These are phyloP conservation scores for Galerucella calmariensis DNA, from an alignment of 2,888 invertebrate genomes.

Conservation along the genomic window DNA sequence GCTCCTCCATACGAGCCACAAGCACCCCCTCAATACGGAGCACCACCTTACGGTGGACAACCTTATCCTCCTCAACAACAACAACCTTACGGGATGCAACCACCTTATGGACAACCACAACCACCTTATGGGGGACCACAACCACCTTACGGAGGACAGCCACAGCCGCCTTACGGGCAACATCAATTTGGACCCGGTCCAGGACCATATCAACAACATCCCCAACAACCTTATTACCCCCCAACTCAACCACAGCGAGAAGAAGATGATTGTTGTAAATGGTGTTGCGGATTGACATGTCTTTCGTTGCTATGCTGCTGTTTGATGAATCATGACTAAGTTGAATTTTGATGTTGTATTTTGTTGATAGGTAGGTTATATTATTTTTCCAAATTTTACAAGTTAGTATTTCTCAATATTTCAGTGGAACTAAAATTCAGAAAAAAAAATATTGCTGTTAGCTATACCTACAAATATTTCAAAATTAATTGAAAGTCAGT, in stretches of 20 bases:
- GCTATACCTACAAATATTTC: no score
- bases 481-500: no score
- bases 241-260: conserved; percentile 21
- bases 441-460: no score
- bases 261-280: conserved; percentile 43
- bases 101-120: conserved; percentile 34
- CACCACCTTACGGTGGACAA: conserved; percentile 36
- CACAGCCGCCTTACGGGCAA: conserved; percentile 29
- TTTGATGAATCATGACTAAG: conserved; percentile 41
- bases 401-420: neutral
- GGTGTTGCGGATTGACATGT: conserved; percentile 45
- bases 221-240: conserved; percentile 32
- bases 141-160: conserved; percentile 31
- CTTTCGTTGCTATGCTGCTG: conserved; percentile 45
- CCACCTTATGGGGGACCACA: conserved; percentile 32
- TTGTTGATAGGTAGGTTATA: conserved; percentile 1
- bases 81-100: conserved; percentile 37
- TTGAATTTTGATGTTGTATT: neutral
- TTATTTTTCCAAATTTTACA: neutral
- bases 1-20: conserved; percentile 39
- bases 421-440: neutral
- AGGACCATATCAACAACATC: conserved; percentile 22
- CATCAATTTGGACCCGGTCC: conserved; percentile 28
- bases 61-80: conserved; percentile 32
- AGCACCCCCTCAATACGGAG: conserved; percentile 38